These are phyloP conservation scores for Notoglanidium macrostoma DNA, from an alignment of 2,797 vertebrate species.

Conservation along the genomic window DNA sequence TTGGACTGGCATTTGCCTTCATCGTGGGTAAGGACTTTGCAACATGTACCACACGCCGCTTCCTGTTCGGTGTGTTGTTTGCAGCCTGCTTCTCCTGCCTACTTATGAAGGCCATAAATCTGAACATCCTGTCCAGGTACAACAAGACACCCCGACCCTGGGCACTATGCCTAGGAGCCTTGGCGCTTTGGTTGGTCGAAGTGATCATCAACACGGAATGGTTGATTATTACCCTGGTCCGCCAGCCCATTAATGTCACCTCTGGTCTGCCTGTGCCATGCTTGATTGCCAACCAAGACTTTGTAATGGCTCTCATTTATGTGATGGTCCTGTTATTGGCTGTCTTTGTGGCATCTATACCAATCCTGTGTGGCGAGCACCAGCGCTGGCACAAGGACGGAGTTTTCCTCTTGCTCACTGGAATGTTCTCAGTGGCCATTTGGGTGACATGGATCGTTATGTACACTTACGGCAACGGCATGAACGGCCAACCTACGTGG, in stretches of 20 bases:
- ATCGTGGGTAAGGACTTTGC: constrained; percentile 84
- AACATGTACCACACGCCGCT: constrained; percentile 86
- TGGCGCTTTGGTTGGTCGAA: constrained; percentile 84
- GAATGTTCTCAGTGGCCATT: constrained; percentile 78
- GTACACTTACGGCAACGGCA: constrained; percentile 86
- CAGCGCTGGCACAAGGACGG: constrained; percentile 79
- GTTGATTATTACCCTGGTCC: constrained; percentile 88
- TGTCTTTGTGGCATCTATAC: constrained; percentile 70
- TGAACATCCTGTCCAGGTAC: constrained; percentile 79
- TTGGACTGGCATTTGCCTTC: constrained; percentile 89
- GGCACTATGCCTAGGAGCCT: constrained; percentile 75
- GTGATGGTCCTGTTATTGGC: constrained; percentile 86
- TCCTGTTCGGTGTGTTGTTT: constrained; percentile 92
- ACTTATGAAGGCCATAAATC: constrained; percentile 79
- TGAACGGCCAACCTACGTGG: constrained; percentile 69
- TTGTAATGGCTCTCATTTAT: constrained; percentile 91
- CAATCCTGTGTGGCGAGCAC: constrained; percentile 76
- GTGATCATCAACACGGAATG: constrained; percentile 93
- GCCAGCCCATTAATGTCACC: constrained; percentile 46
- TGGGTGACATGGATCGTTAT: constrained; percentile 92
- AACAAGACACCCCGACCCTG: constrained; percentile 74
- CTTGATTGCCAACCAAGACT: constrained; percentile 82
- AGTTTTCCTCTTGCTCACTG: constrained; percentile 74
- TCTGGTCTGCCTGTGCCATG: constrained; percentile 68
- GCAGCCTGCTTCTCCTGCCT: constrained; percentile 89